Evolutionary conservation across 2,888 invertebrate genomes (phyloP), one percentile per base, ranked within the genome.

Genomic region (Caenorhabditis plicata): DNA sequence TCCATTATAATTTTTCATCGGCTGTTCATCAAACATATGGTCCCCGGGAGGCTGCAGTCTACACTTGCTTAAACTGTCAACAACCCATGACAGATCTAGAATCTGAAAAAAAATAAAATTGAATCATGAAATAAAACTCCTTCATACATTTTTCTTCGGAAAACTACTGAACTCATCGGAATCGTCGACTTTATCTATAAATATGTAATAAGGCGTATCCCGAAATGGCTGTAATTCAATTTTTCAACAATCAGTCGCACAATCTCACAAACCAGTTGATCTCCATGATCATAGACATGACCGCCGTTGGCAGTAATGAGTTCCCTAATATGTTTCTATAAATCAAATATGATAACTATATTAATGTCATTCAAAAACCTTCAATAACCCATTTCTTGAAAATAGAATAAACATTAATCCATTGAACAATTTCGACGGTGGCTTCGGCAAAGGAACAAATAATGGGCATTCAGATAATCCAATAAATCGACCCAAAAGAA

Each of bases 41-140:
- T 55, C 19, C 1, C 25, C 15, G 2, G 35, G 8, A 1, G 53
- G 27, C 13, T 45, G 52, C 1, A 45, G 32, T 9, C 46, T 26
- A 31, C 49, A 45, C 15, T 26, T 29, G 13, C 33, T 25, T 23
- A 55, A 31, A 36, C 61, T 55, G 9, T 42, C 20, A 4, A 61
- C 35, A 15, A 61, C 32, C 50, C 50, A 55, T 2, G 61, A 54
- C 5, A 55, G 33, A 40, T 55, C 61, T n/a, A 45, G 23, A 9
- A 19, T 42, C 29, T 40, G 47, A 1, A 26, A 42, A 20, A 41
- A 41, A 41, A 3, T 11, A n/a, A 11, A 15, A 9, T 7, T 41
- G n/a, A n/a, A n/a, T n/a, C n/a, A n/a, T n/a, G n/a, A n/a, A n/a
- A n/a, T n/a, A n/a, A n/a, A n/a, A n/a, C n/a, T n/a, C n/a, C n/a